Evolutionary conservation across 2,797 vertebrate genomes (phyloP).

Genomic region (Echeneis naucrates): DNA sequence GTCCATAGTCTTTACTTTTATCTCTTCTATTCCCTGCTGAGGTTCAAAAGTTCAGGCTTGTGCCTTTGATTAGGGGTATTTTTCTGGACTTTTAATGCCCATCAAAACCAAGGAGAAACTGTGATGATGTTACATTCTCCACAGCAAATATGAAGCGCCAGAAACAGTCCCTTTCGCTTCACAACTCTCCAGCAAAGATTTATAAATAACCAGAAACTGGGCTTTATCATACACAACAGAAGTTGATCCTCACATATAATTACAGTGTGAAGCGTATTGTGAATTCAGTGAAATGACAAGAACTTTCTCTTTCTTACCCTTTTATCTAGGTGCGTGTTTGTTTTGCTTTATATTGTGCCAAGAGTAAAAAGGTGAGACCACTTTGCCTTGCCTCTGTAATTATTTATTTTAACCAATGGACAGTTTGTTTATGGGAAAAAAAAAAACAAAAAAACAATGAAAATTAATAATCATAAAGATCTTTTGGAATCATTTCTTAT

Average conservation of each 20-base stretch:
- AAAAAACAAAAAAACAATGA: too few relatives aligned
- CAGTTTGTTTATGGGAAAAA: background rate
- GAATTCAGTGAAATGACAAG: background rate
- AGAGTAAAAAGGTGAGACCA: background rate
- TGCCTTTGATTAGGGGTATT: background rate
- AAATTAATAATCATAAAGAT: too few relatives aligned
- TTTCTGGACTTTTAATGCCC: background rate
- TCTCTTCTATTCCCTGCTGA: too few relatives aligned
- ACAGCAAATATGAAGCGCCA: background rate
- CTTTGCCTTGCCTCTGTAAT: background rate
- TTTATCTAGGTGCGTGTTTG: background rate
- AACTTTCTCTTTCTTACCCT: background rate
- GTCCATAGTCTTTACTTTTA: too few relatives aligned
- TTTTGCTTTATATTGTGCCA: background rate
- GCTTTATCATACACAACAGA: background rate
- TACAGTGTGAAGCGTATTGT: background rate
- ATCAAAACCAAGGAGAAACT: background rate
- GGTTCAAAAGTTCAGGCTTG: background rate
- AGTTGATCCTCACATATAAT: background rate
- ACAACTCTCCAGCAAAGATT: background rate
- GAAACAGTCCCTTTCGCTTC: background rate
- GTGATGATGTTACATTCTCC: background rate
- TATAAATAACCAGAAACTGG: background rate
- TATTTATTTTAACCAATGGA: background rate
- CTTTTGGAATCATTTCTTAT: too few relatives aligned